A percentile compares a stretch with the other conserved stretches of the same genome.
phyloP scores from a whole-genome alignment of 1,140 invertebrate species.

The Hycleus cichorii region DNA sequence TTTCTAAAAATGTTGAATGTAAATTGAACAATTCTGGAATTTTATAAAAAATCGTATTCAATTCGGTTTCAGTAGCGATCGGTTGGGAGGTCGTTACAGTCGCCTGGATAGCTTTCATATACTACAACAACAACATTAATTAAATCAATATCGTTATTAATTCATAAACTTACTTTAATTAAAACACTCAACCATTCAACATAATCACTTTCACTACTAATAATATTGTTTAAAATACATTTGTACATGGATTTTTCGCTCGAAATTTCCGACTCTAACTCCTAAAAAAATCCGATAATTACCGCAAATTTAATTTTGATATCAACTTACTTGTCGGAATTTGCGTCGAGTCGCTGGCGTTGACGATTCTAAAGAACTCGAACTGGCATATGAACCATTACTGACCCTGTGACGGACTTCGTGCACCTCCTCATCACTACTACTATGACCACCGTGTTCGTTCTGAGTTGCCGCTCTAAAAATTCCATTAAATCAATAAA shows the following conservation, averaged over 20 bases:
- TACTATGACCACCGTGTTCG: conserved; percentile 30
- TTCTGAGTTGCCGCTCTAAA: conserved; percentile 26
- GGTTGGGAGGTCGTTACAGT: conserved; percentile 81
- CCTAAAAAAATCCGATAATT: conserved; percentile 19
- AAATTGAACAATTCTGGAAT: conserved; percentile 78
- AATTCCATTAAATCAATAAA: conserved; percentile 1
- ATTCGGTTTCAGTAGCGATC: conserved; percentile 80
- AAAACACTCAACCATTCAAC: conserved; percentile 83
- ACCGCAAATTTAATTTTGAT: neutral
- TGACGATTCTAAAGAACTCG: conserved; percentile 41
- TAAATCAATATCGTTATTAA: neutral
- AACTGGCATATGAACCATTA: conserved; percentile 39
- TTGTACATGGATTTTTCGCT: conserved; percentile 70
- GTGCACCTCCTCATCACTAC: conserved; percentile 42
- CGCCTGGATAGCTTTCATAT: conserved; percentile 86
- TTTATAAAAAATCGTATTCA: conserved; percentile 87
- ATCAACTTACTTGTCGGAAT: conserved; percentile 33
- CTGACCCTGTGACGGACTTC: conserved; percentile 33
- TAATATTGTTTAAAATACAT: conserved; percentile 79
- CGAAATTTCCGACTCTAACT: conserved; percentile 52
- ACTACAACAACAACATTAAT: conserved; percentile 49
- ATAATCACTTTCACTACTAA: conserved; percentile 84
- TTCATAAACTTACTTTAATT: conserved; percentile 59
- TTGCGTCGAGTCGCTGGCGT: conserved; percentile 36
- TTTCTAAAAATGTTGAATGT: conserved; percentile 74